Percentiles rank a stretch among this genome's conserved stretches.
Evolutionary conservation across 2,113 vertebrate genomes (phyloP).

Genomic region (Brachionichthys hirsutus): DNA sequence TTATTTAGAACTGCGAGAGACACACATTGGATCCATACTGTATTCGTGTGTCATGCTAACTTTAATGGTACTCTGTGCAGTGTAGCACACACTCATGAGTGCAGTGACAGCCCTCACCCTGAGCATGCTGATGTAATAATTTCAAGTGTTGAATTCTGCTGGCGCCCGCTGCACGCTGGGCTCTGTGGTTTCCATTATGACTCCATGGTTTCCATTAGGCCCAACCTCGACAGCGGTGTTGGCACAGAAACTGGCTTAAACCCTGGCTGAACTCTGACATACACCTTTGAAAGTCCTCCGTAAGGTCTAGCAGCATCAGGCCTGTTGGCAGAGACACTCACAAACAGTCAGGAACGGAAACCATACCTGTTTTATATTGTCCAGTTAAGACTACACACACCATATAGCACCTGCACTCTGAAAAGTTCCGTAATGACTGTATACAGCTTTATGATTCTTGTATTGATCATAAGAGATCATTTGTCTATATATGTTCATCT

Average conservation of each 20-base stretch:
- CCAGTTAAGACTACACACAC: not conserved
- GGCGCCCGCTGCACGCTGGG: constrained; percentile 55
- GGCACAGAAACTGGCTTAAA: constrained; percentile 58
- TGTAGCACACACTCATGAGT: constrained; percentile 46
- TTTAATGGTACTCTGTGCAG: constrained; percentile 44
- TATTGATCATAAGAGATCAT: too few relatives aligned
- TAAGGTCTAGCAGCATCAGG: constrained; percentile 19
- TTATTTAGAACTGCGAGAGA: constrained; percentile 48
- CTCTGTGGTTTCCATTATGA: constrained; percentile 73
- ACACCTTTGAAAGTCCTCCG: constrained; percentile 35
- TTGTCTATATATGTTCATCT: too few relatives aligned
- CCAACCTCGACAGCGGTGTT: constrained; percentile 40
- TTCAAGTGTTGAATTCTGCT: constrained; percentile 57
- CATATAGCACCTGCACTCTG: not conserved
- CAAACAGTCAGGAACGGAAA: constrained; percentile 12
- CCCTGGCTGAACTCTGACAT: constrained; percentile 69
- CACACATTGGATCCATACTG: constrained; percentile 37
- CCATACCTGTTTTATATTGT: not conserved
- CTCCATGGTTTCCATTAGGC: constrained; percentile 71
- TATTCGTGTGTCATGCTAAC: constrained; percentile 45
- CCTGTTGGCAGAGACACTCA: constrained; percentile 21
- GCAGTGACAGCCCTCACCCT: constrained; percentile 56
- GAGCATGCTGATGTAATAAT: constrained; percentile 63
- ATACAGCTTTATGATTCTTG: not conserved
- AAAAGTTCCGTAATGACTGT: not conserved